Evolutionary conservation across 2,888 invertebrate species (phyloP).

Genomic region (Iphiclides podalirius): DNA sequence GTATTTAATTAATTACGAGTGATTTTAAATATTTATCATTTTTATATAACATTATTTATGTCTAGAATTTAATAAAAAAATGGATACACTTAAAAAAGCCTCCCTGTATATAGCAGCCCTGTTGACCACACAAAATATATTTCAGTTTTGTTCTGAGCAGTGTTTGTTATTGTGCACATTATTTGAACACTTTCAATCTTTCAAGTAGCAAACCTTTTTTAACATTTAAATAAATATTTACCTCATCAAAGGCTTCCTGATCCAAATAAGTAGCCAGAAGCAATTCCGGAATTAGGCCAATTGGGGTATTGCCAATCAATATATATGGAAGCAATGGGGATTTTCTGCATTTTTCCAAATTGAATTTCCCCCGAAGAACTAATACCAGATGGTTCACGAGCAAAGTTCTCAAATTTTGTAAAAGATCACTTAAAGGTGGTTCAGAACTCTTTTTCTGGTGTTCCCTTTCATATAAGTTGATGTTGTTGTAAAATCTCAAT

Average conservation of each 20-base stretch:
- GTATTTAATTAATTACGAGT: no score
- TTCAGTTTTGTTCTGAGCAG: no score
- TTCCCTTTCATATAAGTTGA: constrained; percentile 86
- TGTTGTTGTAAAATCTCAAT: constrained; percentile 82
- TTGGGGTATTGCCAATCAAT: constrained; percentile 84
- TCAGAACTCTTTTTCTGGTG: constrained; percentile 88
- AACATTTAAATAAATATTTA: no score
- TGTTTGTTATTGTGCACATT: no score
- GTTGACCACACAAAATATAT: no score
- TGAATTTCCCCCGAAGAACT: constrained; percentile 76
- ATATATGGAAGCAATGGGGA: constrained; percentile 86
- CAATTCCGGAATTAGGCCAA: constrained; percentile 86
- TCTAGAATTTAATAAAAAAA: no score
- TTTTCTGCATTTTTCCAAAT: constrained; percentile 71
- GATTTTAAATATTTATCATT: no score
- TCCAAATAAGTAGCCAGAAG: constrained; percentile 82
- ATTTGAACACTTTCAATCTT: no score
- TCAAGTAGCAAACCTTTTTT: no score
- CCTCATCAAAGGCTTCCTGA: constrained; percentile 78
- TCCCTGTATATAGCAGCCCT: no score
- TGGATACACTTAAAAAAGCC: no score
- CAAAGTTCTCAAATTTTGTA: constrained; percentile 79
- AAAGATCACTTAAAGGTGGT: constrained; percentile 85
- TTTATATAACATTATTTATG: no score
- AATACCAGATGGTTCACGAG: constrained; percentile 81